Base-by-base conservation (phyloP, 2,113 vertebrate species). In the Micromys minutus region DNA sequence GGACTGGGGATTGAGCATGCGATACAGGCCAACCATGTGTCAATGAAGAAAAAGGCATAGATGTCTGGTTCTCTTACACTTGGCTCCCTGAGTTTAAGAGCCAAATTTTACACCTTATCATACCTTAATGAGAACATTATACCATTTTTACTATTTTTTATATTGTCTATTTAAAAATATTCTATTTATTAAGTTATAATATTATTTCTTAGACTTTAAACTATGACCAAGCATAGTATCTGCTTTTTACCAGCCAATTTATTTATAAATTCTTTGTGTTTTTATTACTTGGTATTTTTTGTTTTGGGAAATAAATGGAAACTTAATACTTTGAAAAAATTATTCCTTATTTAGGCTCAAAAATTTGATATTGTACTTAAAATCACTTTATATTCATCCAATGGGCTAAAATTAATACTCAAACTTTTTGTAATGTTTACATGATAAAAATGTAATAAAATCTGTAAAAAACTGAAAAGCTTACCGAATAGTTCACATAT, bases 111-210 rank as follows among this genome's bases (percentile, higher is more conserved):
- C 69, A 29, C 16, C 9, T 50, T 85, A 36, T 67, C 59, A 63
- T 94, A 34, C 17, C 42, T 90, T 92, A 42, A n/a, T 81, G 36
- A 94, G 7, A 69, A 16, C 65, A 87, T 2, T 1, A 0, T 95
- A 71, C 12, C 1, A 17, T 84, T 76, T 89, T 69, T 67, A 47
- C 36, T 69, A 45, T 52, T 84, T 57, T 90, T 95, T 89, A 50
- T 94, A 52, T 89, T 24, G 63, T 90, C 34, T 71, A 31, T 67
- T 96, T 94, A 94, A 94, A 93, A 31, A 71, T 69, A 52, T 71
- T 42, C 72, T 61, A 52, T 94, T 13, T 92, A 69, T 39, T 52
- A 88, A 74, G 7, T 63, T 13, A 80, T 42, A 61, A 5, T 42
- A 42, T 61, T 61, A 61, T 42, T 83, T 83, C 24, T 61, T 83